phyloP scores from a whole-genome alignment of 2,113 vertebrate species.

The Pseudopipra pipra region DNA sequence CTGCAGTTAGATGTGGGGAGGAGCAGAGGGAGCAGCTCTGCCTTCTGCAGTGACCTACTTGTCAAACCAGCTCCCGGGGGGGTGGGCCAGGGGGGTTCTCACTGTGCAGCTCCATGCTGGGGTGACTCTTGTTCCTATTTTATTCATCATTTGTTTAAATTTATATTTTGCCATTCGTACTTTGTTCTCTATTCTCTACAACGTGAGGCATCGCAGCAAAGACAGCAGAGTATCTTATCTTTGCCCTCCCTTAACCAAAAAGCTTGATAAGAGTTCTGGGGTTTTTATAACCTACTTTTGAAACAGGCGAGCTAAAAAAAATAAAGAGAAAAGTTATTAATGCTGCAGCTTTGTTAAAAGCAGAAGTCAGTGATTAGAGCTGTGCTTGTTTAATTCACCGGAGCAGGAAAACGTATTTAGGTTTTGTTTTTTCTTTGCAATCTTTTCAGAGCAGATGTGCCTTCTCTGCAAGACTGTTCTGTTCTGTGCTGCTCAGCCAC shows the following conservation, averaged over 20 bases:
- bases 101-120: rapidly evolving
- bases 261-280: not conserved
- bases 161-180: not conserved
- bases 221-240: not conserved
- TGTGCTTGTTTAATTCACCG: not conserved
- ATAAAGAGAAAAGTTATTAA: not conserved
- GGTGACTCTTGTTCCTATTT: not conserved
- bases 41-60: not conserved
- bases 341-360: not conserved
- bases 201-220: not conserved
- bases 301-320: not conserved
- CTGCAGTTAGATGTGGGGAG: rapidly evolving
- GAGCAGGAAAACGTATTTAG: not conserved
- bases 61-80: rapidly evolving
- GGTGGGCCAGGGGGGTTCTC: rapidly evolving
- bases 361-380: not conserved
- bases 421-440: not conserved
- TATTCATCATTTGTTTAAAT: not conserved
- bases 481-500: not conserved
- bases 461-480: not conserved
- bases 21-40: rapidly evolving
- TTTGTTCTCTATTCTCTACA: not conserved
- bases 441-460: not conserved
- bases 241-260: not conserved
- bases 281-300: not conserved